Percentiles rank a stretch among this genome's conserved stretches.
Conservation (phyloP, 2,113 vertebrate genomes). For the Phyllopteryx taeniolatus region DNA sequence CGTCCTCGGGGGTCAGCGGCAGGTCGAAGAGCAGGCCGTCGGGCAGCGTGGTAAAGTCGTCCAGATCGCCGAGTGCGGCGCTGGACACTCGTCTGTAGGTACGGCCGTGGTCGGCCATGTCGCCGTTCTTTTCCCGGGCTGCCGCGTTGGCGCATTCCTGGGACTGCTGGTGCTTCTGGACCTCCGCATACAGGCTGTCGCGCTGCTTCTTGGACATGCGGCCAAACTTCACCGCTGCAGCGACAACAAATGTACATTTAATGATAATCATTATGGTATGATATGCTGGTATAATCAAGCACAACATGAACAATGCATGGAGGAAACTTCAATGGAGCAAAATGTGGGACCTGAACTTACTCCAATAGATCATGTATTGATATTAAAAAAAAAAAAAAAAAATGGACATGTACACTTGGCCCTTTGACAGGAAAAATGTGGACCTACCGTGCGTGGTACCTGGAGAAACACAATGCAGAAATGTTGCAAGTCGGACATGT, state of each 20-base stretch:
- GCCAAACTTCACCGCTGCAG: conserved; percentile 88
- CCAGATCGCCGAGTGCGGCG: conserved; percentile 78
- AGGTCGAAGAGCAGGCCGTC: conserved; percentile 85
- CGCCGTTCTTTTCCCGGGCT: conserved; percentile 50
- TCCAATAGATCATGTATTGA: no score
- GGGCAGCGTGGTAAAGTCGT: conserved; percentile 79
- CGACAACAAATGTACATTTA: neutral
- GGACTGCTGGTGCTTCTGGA: conserved; percentile 88
- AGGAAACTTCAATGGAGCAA: no score
- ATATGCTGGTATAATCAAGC: no score
- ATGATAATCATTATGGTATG: neutral
- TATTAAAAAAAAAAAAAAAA: no score
- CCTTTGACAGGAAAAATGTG: no score
- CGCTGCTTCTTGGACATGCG: conserved; percentile 94
- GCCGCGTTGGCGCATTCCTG: conserved; percentile 68
- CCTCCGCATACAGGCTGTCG: conserved; percentile 88
- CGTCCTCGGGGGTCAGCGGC: conserved; percentile 81
- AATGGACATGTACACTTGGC: no score
- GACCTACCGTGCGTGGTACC: no score
- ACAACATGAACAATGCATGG: no score
- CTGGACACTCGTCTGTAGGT: conserved; percentile 80
- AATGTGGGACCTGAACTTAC: no score
- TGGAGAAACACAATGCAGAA: no score
- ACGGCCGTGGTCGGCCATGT: conserved; percentile 59
- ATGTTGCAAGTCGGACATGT: no score